Base-by-base conservation (phyloP, 2,113 vertebrate genomes). In the Macroglossus sobrinus region DNA sequence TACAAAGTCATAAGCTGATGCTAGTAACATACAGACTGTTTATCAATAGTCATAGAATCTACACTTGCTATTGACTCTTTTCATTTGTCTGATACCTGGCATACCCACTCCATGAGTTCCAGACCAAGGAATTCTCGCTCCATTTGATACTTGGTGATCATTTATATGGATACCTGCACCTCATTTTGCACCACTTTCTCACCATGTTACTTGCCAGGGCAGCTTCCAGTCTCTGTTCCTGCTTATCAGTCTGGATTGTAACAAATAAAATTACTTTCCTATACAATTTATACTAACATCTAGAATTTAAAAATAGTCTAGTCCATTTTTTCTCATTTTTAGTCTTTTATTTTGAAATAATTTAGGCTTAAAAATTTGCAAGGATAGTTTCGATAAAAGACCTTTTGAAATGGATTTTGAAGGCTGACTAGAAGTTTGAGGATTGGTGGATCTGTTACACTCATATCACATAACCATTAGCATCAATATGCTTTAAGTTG, bases 361-460 rank as follows among this genome's bases (percentile, higher is more conserved):
- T 61, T 91, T 91, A 81, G 9, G 45, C 66, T 94, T 66, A 68
- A 61, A 90, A 81, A 94, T 6, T 69, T 92, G 5, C 15, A 88
- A 87, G 61, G 55, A 91, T 26, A 59, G 3, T 50, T 75, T 30
- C 35, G 64, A 75, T 88, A 55, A 47, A 50, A 24, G 4, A 30
- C 50, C 28, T 92, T 84, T 90, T 69, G 14, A 92, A 92, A 84
- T 94, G 13, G 5, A 94, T 90, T 91, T 94, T 92, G 28, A 92
- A 87, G 28, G 9, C 9, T 75, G 30, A 91, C 61, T 80, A 95
- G 5, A 38, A 35, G 28, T 87, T 75, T 84, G 19, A 71, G 16
- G 38, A 13, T 76, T 90, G 45, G 16, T 13, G 40, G 15, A 86
- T 53, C 7, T 92, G 10, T 78, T 45, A 87, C 64, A 12, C 8